Percentiles rank a stretch among this genome's conserved stretches.
These are phyloP conservation scores for Turritopsis rubra DNA, from an alignment of 30 jellyfish, hydroid and myxozoan genomes.

Conservation along the genomic window DNA sequence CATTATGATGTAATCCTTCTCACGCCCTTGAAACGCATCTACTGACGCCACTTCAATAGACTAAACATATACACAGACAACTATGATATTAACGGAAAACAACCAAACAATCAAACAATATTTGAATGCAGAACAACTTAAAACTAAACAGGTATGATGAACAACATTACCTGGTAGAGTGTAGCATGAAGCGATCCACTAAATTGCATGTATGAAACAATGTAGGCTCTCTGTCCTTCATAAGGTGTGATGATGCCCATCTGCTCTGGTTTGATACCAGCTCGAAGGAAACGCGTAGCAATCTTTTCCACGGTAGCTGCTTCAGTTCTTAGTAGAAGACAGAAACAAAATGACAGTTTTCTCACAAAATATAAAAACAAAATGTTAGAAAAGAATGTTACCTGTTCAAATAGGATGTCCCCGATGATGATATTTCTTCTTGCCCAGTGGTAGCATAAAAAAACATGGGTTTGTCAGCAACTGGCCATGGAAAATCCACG, in stretches of 20 bases:
- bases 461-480: slow-evolving; percentile 95
- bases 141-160: too few species aligned
- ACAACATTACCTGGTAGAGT: slow-evolving; percentile 93
- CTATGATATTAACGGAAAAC: background rate
- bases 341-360: background rate
- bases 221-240: slow-evolving; percentile 99
- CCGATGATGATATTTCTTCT: slow-evolving; percentile 99
- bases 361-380: background rate
- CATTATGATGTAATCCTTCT: slow-evolving; percentile 97
- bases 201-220: slow-evolving; percentile 97
- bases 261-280: slow-evolving; percentile 98
- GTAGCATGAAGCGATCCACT: slow-evolving; percentile 94
- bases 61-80: slow-evolving; percentile 23
- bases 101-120: background rate
- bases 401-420: slow-evolving; percentile 98
- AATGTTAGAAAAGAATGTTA: background rate
- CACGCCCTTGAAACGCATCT: slow-evolving; percentile 99
- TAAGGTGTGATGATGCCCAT: slow-evolving; percentile 98
- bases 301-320: slow-evolving; percentile 97
- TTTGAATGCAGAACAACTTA: background rate
- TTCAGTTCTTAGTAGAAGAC: slow-evolving; percentile 63
- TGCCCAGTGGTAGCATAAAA: slow-evolving; percentile 98
- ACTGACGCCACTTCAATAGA: slow-evolving; percentile 98
- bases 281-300: slow-evolving; percentile 96
- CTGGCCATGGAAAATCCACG: slow-evolving; percentile 99